Percentiles rank a stretch among this genome's conserved stretches.
Conservation (phyloP, 2,888 invertebrate genomes). For the Xestobium rufovillosum region DNA sequence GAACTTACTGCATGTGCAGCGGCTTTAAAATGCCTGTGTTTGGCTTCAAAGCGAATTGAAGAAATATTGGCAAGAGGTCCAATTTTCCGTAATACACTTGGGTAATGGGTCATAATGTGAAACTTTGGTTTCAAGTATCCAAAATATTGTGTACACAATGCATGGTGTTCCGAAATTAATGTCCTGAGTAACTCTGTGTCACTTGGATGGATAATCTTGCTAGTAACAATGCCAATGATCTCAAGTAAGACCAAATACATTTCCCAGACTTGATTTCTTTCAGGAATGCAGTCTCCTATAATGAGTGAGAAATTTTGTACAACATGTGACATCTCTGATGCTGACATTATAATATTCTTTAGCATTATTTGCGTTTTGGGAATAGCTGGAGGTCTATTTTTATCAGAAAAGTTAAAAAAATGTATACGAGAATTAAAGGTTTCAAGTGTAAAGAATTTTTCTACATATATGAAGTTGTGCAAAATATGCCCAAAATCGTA, state of each 20-base stretch:
- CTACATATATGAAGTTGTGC: not conserved
- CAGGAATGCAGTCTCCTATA: not conserved
- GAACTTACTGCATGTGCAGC: not conserved
- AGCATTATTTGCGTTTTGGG: not conserved
- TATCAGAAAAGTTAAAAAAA: not conserved
- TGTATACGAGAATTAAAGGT: not conserved
- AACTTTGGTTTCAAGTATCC: not conserved
- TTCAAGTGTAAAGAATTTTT: not conserved
- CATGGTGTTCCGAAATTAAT: conserved; percentile 1
- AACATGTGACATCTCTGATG: not conserved
- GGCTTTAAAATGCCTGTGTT: conserved; percentile 1
- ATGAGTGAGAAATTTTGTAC: not conserved
- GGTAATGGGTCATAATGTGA: not conserved
- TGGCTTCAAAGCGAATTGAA: not conserved
- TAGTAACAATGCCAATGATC: conserved; percentile 2
- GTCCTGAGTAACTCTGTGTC: not conserved
- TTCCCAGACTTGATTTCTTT: not conserved
- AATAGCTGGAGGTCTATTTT: not conserved
- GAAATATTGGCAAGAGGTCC: not conserved
- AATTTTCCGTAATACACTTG: not conserved
- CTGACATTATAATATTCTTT: not conserved
- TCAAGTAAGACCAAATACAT: conserved; percentile 1
- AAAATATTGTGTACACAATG: not conserved
- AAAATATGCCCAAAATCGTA: not conserved
- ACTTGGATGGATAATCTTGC: not conserved